Evolutionary conservation across 2,113 vertebrate species (phyloP).

Genomic region (Podilymbus podiceps): DNA sequence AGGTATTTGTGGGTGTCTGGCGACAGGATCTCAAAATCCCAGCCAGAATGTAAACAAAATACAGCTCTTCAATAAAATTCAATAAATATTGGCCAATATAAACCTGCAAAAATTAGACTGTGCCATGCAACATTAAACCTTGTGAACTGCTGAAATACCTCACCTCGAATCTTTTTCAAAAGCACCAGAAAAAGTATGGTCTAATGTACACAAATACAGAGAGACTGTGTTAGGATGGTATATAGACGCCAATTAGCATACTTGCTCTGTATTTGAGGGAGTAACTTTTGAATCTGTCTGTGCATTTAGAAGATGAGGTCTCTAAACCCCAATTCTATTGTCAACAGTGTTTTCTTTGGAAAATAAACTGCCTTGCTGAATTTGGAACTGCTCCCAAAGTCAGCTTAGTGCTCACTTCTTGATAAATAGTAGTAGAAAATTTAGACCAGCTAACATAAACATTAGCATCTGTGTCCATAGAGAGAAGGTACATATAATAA

Average conservation of each 20-base stretch:
- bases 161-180: slow-evolving; percentile 38
- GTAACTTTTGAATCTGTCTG: background rate
- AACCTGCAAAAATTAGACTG: slow-evolving; percentile 38
- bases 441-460: slow-evolving; percentile 6
- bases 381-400: background rate
- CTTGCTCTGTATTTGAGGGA: background rate
- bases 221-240: background rate
- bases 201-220: background rate
- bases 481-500: background rate
- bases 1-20: slow-evolving; percentile 58
- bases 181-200: background rate
- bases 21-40: slow-evolving; percentile 56
- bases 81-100: slow-evolving; percentile 64
- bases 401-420: background rate
- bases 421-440: slow-evolving; percentile 8
- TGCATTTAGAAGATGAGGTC: background rate
- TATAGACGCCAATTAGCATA: background rate
- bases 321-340: background rate
- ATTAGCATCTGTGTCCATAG: background rate
- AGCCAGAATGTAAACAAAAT: slow-evolving; percentile 73
- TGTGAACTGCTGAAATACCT: slow-evolving; percentile 51
- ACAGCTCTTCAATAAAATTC: slow-evolving; percentile 61
- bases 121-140: slow-evolving; percentile 61
- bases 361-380: slow-evolving; percentile 13
- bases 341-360: slow-evolving; percentile 7